phyloP scores from a whole-genome alignment of 2,888 invertebrate genomes.

The Drosophila sordidula region DNA sequence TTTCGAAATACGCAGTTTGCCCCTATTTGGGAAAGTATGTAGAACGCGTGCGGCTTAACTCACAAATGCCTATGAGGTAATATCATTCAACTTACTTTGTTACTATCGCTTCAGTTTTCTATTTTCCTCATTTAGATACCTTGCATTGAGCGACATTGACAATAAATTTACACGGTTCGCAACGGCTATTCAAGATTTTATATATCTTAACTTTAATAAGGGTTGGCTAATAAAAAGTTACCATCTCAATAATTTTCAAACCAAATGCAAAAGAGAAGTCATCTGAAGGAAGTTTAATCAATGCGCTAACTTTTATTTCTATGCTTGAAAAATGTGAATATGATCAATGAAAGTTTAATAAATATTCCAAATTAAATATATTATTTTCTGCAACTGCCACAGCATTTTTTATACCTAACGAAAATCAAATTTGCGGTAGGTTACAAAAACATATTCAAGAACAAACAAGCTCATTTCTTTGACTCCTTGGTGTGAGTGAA shows the following conservation, averaged over 20 bases:
- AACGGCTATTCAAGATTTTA: conserved; percentile 24
- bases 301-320: too few relatives aligned
- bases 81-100: too few relatives aligned
- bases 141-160: rapidly evolving
- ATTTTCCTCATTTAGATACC: neutral
- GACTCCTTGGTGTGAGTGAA: too few relatives aligned
- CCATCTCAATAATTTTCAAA: rapidly evolving
- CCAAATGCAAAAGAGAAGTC: neutral
- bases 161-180: neutral
- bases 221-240: neutral
- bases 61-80: conserved; percentile 9
- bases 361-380: too few relatives aligned
- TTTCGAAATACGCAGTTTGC: neutral
- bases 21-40: conserved; percentile 7
- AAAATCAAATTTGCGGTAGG: too few relatives aligned
- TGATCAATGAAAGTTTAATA: too few relatives aligned
- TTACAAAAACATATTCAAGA: too few relatives aligned
- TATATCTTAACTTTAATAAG: conserved; percentile 7
- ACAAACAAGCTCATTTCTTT: too few relatives aligned
- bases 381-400: too few relatives aligned
- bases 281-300: neutral
- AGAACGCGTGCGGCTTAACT: rapidly evolving
- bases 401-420: too few relatives aligned
- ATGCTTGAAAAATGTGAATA: too few relatives aligned
- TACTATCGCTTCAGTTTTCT: neutral